A percentile compares a stretch with the other conserved stretches of the same genome.
These are phyloP conservation scores for Idris sp. DNA, from an alignment of 1,140 invertebrate species.

Conservation along the genomic window DNA sequence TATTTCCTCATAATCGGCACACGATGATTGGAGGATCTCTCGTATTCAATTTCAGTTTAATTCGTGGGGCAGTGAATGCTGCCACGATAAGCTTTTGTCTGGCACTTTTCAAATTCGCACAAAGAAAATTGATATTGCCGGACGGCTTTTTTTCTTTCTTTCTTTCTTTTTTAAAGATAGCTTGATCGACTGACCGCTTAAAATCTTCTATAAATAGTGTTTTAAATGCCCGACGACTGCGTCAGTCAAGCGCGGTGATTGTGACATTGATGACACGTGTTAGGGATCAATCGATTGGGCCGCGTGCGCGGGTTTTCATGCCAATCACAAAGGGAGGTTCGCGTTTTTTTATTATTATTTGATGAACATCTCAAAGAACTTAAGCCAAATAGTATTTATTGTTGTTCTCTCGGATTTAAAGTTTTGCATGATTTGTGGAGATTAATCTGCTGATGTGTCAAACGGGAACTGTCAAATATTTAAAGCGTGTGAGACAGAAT, in stretches of 20 bases:
- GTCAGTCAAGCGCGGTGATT: slow-evolving; percentile 75
- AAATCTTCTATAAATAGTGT: slow-evolving; percentile 76
- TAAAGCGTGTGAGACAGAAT: no score
- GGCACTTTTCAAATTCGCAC: slow-evolving; percentile 32
- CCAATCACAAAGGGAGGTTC: slow-evolving; percentile 69
- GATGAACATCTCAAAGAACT: slow-evolving; percentile 39
- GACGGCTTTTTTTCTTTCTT: slow-evolving; percentile 4
- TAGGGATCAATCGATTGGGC: slow-evolving; percentile 74
- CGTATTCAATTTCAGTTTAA: slow-evolving; percentile 32
- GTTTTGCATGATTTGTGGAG: slow-evolving; percentile 29
- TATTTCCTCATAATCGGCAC: slow-evolving; percentile 52
- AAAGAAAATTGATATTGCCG: slow-evolving; percentile 38
- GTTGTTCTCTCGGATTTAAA: slow-evolving; percentile 45
- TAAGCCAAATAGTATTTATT: slow-evolving; percentile 24
- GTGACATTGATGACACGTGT: slow-evolving; percentile 77
- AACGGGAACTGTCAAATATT: slow-evolving; percentile 11
- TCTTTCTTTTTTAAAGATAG: slow-evolving; percentile 52
- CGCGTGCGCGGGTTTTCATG: slow-evolving; percentile 78
- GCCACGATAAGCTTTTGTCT: slow-evolving; percentile 49
- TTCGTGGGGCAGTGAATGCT: slow-evolving; percentile 19
- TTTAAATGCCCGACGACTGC: slow-evolving; percentile 66
- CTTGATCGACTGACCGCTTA: slow-evolving; percentile 65
- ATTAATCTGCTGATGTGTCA: slow-evolving; percentile 38
- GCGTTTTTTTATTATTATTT: slow-evolving; percentile 38
- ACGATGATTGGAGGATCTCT: slow-evolving; percentile 39